Conservation (phyloP, 2,113 vertebrate genomes). For the Pituophis catenifer region DNA sequence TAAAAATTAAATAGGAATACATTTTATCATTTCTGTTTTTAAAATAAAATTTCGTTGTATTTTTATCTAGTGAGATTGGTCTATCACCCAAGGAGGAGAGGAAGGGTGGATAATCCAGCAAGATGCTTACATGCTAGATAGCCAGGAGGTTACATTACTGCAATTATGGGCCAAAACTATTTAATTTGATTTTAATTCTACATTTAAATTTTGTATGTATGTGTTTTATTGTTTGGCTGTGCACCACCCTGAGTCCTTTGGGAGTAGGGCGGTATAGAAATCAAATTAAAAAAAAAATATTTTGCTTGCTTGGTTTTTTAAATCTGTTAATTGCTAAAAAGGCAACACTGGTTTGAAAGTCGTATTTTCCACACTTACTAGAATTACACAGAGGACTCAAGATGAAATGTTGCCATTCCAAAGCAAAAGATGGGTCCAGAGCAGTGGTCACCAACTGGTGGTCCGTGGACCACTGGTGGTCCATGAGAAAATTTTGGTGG, state of each 20-base stretch:
- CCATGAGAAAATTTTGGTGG: no score
- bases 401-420: not conserved
- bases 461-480: no score
- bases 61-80: not conserved
- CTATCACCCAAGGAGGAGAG: not conserved
- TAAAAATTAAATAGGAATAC: not conserved
- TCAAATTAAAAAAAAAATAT: no score
- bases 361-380: not conserved
- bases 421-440: not conserved
- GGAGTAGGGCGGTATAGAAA: no score
- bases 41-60: not conserved
- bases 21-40: not conserved
- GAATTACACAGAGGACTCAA: not conserved
- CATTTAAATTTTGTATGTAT: no score
- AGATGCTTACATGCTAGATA: not conserved
- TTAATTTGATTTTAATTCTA: no score
- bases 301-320: not conserved
- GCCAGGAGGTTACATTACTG: not conserved
- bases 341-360: not conserved
- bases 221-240: no score
- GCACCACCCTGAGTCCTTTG: no score
- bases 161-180: not conserved
- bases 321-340: not conserved
- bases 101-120: not conserved
- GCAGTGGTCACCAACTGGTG: no score